phyloP scores from a whole-genome alignment of 2,113 vertebrate species.

The Pelecanus crispus region DNA sequence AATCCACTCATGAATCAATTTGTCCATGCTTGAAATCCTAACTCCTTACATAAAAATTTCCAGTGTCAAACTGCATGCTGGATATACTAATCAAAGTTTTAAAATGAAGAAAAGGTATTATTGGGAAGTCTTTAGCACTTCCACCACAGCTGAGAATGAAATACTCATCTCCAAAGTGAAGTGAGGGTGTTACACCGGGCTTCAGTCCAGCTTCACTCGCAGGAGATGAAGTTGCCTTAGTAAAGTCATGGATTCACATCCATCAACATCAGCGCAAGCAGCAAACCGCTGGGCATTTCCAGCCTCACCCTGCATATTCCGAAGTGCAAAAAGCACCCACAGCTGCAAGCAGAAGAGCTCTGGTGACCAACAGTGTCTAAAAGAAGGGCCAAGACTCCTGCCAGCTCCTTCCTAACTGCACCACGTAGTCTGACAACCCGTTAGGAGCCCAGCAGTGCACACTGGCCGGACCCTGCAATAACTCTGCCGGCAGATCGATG shows the following conservation, averaged over 20 bases:
- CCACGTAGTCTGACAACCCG: background rate
- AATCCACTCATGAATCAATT: conserved; percentile 6
- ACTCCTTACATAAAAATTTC: background rate
- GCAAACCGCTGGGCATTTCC: background rate
- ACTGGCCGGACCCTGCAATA: background rate
- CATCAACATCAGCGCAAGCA: background rate
- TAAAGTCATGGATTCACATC: background rate
- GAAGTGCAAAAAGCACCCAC: background rate
- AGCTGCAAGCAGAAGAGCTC: background rate
- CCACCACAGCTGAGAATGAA: background rate
- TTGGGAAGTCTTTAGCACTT: background rate
- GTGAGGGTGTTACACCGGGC: background rate
- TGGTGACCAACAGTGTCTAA: background rate
- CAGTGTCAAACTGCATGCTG: background rate
- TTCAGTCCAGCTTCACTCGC: background rate
- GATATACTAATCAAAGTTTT: background rate
- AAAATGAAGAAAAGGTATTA: background rate
- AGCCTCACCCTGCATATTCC: background rate
- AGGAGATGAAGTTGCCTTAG: background rate
- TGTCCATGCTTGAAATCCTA: background rate
- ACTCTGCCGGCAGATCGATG: background rate
- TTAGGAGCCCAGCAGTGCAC: background rate
- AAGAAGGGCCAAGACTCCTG: background rate
- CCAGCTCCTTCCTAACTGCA: background rate
- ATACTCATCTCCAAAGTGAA: background rate